phyloP scores from a whole-genome alignment of 2,888 invertebrate species.

The Limnephilus marmoratus region DNA sequence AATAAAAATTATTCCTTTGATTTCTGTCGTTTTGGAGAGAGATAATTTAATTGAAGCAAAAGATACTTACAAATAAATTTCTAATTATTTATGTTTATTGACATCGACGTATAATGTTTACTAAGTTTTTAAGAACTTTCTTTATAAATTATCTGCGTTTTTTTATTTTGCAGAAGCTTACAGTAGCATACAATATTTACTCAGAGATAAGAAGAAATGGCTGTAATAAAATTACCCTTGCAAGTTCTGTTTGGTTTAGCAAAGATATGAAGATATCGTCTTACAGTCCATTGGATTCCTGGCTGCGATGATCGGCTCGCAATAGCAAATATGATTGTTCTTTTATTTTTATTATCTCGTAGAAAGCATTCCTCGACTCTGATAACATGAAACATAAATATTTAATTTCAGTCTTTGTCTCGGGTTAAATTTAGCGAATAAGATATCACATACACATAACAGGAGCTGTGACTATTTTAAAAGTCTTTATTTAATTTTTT shows the following conservation, averaged over 20 bases:
- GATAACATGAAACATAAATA: background rate
- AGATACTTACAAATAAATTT: background rate
- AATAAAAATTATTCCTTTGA: background rate
- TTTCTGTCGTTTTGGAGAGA: background rate
- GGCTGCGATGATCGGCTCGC: background rate
- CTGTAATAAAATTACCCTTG: background rate
- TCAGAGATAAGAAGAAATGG: background rate
- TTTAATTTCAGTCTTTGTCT: background rate
- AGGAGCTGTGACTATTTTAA: background rate
- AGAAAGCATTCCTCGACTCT: background rate
- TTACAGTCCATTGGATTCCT: background rate
- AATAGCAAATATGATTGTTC: background rate
- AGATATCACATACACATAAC: too few relatives aligned
- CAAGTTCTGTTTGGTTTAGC: background rate
- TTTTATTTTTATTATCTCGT: background rate
- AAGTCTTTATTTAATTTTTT: too few relatives aligned
- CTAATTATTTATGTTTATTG: too few relatives aligned
- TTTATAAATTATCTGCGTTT: background rate
- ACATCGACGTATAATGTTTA: too few relatives aligned
- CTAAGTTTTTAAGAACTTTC: background rate
- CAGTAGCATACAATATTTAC: background rate
- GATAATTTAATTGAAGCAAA: background rate
- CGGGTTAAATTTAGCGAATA: background rate
- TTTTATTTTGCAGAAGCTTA: background rate
- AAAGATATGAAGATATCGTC: background rate